A percentile compares a stretch with the other conserved stretches of the same genome.
These are phyloP conservation scores for Semicossyphus pulcher DNA, from an alignment of 2,113 vertebrate genomes.

Conservation along the genomic window DNA sequence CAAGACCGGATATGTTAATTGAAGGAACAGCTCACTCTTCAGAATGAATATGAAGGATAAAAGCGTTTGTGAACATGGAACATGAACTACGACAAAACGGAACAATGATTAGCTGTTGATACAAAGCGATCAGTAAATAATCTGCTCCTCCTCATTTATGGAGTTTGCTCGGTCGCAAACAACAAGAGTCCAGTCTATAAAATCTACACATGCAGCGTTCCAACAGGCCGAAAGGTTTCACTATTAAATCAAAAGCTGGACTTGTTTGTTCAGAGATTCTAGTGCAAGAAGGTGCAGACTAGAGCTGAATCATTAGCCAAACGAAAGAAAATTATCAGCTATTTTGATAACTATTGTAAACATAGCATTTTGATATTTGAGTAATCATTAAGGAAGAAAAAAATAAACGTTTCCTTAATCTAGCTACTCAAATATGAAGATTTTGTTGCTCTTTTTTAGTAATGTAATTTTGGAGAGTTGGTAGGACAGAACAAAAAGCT, in stretches of 20 bases:
- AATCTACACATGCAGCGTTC: not conserved
- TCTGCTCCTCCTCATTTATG: conserved; percentile 10
- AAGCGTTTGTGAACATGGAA: conserved; percentile 16
- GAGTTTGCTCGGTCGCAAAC: not conserved
- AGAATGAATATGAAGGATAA: conserved; percentile 21
- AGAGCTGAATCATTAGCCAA: not conserved
- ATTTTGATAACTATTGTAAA: too few relatives aligned
- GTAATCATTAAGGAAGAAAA: not conserved
- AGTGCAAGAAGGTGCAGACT: not conserved
- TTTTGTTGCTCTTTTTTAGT: not conserved
- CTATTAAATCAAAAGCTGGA: not conserved
- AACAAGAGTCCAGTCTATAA: not conserved
- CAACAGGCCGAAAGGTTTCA: not conserved
- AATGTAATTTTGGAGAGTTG: too few relatives aligned
- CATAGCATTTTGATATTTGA: not conserved
- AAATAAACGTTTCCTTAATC: not conserved
- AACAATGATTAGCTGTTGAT: conserved; percentile 9
- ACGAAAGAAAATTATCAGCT: not conserved
- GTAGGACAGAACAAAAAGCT: too few relatives aligned
- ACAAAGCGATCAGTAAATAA: not conserved
- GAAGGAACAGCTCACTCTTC: conserved; percentile 20
- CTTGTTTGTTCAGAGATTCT: not conserved
- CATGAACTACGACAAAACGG: conserved; percentile 21
- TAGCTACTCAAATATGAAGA: not conserved
- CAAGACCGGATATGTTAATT: conserved; percentile 39